These are phyloP conservation scores for Candidula unifasciata DNA, from an alignment of 2,888 invertebrate genomes.

Conservation along the genomic window DNA sequence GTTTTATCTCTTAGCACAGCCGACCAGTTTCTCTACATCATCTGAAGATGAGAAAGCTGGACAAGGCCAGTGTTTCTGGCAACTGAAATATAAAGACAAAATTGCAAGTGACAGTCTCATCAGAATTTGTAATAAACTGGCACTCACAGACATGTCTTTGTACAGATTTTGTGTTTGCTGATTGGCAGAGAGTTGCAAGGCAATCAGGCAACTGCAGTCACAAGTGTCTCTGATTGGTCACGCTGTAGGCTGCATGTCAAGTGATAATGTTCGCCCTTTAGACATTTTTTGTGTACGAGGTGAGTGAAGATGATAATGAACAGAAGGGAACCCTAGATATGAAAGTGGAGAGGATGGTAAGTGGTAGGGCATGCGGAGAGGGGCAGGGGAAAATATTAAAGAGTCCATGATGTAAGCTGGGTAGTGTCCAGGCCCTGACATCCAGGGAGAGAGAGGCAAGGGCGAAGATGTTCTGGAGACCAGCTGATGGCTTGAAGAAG, in stretches of 20 bases:
- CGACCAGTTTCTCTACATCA: background rate
- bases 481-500: background rate
- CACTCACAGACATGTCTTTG: background rate
- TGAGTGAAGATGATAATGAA: constrained; percentile 42
- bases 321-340: constrained; percentile 39
- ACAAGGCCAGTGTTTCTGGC: background rate
- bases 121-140: background rate
- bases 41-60: background rate
- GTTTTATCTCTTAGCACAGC: too few relatives aligned
- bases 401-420: constrained; percentile 40
- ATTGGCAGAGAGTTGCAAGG: background rate
- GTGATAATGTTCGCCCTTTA: constrained; percentile 25
- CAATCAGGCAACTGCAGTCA: background rate
- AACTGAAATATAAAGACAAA: background rate
- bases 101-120: background rate
- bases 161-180: background rate
- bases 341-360: constrained; percentile 37
- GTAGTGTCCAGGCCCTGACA: constrained; percentile 1
- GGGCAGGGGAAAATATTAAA: constrained; percentile 40
- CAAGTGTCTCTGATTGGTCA: constrained; percentile 4
- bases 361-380: constrained; percentile 38
- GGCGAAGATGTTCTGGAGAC: constrained; percentile 25
- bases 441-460: background rate
- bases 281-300: background rate
- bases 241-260: constrained; percentile 35